A percentile compares a stretch with the other conserved stretches of the same genome.
phyloP scores from a whole-genome alignment of 2,113 vertebrate species.

The Blennius ocellaris region DNA sequence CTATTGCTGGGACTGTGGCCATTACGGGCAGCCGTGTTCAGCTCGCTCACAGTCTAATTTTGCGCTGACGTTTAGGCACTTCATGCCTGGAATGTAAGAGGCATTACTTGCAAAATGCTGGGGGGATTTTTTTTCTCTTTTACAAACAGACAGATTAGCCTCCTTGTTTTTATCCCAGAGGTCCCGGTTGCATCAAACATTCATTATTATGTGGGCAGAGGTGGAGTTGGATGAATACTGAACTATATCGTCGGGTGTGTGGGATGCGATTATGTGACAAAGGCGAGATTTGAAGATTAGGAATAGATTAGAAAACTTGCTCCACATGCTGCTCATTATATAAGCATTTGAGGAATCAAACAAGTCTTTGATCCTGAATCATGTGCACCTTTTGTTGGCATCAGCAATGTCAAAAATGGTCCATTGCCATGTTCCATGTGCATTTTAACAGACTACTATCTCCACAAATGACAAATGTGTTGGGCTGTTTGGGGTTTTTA shows the following conservation, averaged over 20 bases:
- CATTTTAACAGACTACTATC: neutral
- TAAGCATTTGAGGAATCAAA: constrained; percentile 39
- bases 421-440: neutral
- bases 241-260: constrained; percentile 18
- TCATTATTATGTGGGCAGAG: constrained; percentile 18
- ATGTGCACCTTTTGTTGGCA: constrained; percentile 34
- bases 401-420: neutral
- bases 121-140: neutral
- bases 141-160: constrained; percentile 33
- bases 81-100: constrained; percentile 34
- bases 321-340: constrained; percentile 40
- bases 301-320: constrained; percentile 16
- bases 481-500: constrained; percentile 4
- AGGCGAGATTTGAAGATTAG: constrained; percentile 52
- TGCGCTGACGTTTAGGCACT: constrained; percentile 32
- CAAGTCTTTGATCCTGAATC: constrained; percentile 40
- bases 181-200: constrained; percentile 21
- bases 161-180: constrained; percentile 23
- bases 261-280: constrained; percentile 34
- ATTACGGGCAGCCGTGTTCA: constrained; percentile 26
- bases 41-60: constrained; percentile 33
- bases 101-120: constrained; percentile 30
- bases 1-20: constrained; percentile 52
- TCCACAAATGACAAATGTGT: constrained; percentile 19
- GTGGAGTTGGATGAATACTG: neutral